Conservation (phyloP, 2,113 vertebrate species). For the Hippocampus comes region DNA sequence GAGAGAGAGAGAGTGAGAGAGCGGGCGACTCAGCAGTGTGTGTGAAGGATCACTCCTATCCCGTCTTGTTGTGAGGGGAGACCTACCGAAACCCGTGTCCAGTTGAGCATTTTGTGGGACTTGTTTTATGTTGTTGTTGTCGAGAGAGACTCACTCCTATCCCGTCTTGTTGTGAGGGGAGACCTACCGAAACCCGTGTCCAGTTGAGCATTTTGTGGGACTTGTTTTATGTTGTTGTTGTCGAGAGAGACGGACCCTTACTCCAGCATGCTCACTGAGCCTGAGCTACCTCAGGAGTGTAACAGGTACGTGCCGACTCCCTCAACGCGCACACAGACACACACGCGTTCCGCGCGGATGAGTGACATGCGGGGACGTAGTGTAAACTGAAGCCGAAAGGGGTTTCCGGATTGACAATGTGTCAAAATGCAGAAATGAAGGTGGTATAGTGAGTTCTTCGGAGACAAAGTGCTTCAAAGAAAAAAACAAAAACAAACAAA, state of each 20-base stretch:
- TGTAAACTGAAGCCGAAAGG: not conserved
- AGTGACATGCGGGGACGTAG: constrained; percentile 23
- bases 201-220: constrained; percentile 73
- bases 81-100: constrained; percentile 61
- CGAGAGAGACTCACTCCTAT: constrained; percentile 71
- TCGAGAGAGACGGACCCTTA: constrained; percentile 76
- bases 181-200: constrained; percentile 61
- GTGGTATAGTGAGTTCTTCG: not conserved
- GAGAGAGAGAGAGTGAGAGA: constrained; percentile 68
- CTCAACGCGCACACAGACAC: constrained; percentile 15
- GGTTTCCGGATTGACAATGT: not conserved
- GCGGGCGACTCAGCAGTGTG: constrained; percentile 75
- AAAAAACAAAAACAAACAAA: too few species aligned
- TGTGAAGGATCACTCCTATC: constrained; percentile 86
- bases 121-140: constrained; percentile 83
- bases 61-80: constrained; percentile 77
- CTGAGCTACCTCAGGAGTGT: constrained; percentile 98
- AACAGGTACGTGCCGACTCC: constrained; percentile 85
- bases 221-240: constrained; percentile 84
- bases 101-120: constrained; percentile 74
- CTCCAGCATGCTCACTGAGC: constrained; percentile 98
- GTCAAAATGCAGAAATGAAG: not conserved
- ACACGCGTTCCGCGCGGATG: constrained; percentile 23
- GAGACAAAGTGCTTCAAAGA: not conserved
- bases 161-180: constrained; percentile 78